phyloP scores from a whole-genome alignment of 2,113 vertebrate species.

The human (Homo sapiens) region DNA sequence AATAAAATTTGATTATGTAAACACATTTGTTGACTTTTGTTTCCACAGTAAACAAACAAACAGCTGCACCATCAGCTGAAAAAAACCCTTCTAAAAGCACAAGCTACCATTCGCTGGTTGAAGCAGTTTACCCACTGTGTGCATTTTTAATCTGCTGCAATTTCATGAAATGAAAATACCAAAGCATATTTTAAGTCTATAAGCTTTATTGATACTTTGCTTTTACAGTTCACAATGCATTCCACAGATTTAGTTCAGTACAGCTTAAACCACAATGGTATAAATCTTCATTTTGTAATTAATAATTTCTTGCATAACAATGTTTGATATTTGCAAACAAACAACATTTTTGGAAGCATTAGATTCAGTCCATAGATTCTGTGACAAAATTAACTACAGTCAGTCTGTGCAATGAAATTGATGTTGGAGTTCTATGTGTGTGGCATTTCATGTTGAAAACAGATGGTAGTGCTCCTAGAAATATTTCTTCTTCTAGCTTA shows the following conservation, averaged over 20 bases:
- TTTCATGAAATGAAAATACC: conserved; percentile 74
- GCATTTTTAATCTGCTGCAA: background rate
- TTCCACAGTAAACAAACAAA: conserved; percentile 8
- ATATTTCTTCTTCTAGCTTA: conserved; percentile 88
- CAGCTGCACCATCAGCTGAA: background rate
- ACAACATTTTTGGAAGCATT: conserved; percentile 90
- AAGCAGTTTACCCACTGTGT: conserved; percentile 21
- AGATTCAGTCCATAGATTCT: conserved; percentile 89
- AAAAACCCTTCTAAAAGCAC: background rate
- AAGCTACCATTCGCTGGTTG: background rate
- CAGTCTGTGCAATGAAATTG: conserved; percentile 86
- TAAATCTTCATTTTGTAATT: conserved; percentile 91
- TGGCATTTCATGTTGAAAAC: conserved; percentile 79
- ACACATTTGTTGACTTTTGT: conserved; percentile 44
- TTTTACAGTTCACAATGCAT: conserved; percentile 98
- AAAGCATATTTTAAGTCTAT: conserved; percentile 84
- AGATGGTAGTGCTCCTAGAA: conserved; percentile 89
- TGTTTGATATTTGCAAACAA: conserved; percentile 90
- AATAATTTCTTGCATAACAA: conserved; percentile 94
- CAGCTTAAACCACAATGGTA: conserved; percentile 92
- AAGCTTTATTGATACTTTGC: conserved; percentile 98
- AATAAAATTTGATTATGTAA: conserved; percentile 78
- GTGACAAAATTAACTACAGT: conserved; percentile 86
- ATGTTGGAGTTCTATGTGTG: conserved; percentile 79
- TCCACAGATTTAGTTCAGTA: conserved; percentile 95